Conservation (phyloP, 1,140 invertebrate species). For the Scaptomyza hsui region DNA sequence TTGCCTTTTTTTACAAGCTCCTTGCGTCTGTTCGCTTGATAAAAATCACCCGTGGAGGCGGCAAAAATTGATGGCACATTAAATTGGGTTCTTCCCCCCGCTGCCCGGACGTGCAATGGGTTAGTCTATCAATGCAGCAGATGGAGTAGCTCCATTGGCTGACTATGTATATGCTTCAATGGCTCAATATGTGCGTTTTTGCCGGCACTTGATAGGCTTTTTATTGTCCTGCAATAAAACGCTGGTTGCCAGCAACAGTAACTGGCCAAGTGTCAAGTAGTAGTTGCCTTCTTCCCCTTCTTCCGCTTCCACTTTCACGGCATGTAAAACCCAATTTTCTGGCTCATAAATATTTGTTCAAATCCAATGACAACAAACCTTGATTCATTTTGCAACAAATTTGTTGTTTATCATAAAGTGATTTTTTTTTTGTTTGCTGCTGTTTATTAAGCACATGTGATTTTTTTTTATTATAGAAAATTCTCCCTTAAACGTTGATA, state of each 20-base stretch:
- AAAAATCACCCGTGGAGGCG: constrained; percentile 58
- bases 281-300: constrained; percentile 12
- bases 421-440: constrained; percentile 12
- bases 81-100: constrained; percentile 63
- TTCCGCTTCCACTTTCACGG: background rate
- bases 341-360: constrained; percentile 78
- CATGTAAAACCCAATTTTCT: constrained; percentile 74
- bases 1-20: constrained; percentile 46
- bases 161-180: constrained; percentile 51
- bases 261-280: constrained; percentile 65
- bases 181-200: constrained; percentile 71
- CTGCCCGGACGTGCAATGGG: constrained; percentile 48
- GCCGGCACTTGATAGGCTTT: constrained; percentile 58
- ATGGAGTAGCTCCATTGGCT: constrained; percentile 18
- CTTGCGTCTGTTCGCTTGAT: constrained; percentile 54
- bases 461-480: constrained; percentile 18
- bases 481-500: constrained; percentile 12
- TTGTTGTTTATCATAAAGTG: constrained; percentile 51
- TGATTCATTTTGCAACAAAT: constrained; percentile 63
- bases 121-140: constrained; percentile 59
- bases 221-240: constrained; percentile 67
- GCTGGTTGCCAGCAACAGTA: background rate
- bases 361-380: constrained; percentile 61
- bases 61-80: constrained; percentile 78
- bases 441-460: constrained; percentile 19